Percentiles rank a stretch among this genome's conserved stretches.
Conservation (phyloP, 1,140 invertebrate species). For the Lamellibrachia luymesi region DNA sequence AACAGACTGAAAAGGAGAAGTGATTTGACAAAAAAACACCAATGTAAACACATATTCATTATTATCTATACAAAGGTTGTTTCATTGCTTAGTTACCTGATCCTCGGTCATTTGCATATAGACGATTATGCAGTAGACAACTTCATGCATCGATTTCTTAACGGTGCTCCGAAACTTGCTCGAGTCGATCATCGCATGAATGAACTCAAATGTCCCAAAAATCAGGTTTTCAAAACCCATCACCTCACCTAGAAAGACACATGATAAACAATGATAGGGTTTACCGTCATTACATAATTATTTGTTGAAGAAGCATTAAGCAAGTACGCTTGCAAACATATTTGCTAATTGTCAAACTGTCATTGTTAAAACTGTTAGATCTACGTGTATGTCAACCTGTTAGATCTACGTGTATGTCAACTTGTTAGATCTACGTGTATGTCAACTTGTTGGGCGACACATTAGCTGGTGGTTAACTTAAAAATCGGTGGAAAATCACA, state of each 20-base stretch:
- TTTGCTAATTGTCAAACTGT: neutral
- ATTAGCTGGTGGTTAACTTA: neutral
- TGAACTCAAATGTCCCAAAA: slow-evolving; percentile 76
- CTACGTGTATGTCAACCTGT: too few species aligned
- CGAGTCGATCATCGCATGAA: slow-evolving; percentile 67
- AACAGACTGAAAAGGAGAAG: neutral
- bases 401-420: too few species aligned
- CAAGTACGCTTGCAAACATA: neutral
- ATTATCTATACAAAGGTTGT: neutral
- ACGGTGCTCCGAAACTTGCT: slow-evolving; percentile 66
- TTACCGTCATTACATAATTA: neutral
- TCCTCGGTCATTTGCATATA: slow-evolving; percentile 79
- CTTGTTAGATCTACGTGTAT: neutral
- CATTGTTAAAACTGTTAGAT: neutral
- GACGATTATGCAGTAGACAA: slow-evolving; percentile 74
- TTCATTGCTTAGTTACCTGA: slow-evolving; percentile 57
- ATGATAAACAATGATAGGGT: neutral
- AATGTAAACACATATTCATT: neutral
- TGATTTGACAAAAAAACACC: too few species aligned
- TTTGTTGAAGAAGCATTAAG: neutral
- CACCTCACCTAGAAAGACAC: slow-evolving; percentile 63
- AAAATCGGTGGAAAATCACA: neutral
- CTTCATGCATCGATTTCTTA: slow-evolving; percentile 68
- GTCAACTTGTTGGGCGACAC: too few species aligned
- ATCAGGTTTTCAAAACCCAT: slow-evolving; percentile 74